phyloP scores from a whole-genome alignment of 2,888 invertebrate genomes.

The Cylloceria caligata region DNA sequence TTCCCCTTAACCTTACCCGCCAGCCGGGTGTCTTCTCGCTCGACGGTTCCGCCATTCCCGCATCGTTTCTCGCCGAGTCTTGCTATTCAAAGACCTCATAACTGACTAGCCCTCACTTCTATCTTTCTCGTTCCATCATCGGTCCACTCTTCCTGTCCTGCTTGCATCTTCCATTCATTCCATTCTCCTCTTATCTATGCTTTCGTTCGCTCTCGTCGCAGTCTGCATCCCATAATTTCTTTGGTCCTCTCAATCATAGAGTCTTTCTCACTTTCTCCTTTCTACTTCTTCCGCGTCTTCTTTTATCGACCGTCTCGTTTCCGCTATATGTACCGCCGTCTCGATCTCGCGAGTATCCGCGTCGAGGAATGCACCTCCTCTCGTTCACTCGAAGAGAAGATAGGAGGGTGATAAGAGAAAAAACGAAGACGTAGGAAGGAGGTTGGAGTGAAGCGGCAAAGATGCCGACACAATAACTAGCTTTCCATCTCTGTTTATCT shows the following conservation, averaged over 20 bases:
- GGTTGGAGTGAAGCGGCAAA: constrained; percentile 37
- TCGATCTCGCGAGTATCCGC: constrained; percentile 25
- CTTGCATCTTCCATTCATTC: neutral
- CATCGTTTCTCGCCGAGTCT: constrained; percentile 37
- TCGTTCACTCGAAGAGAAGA: constrained; percentile 28
- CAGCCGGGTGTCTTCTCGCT: constrained; percentile 11
- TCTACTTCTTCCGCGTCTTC: constrained; percentile 10
- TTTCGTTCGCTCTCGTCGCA: constrained; percentile 32
- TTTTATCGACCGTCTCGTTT: constrained; percentile 24
- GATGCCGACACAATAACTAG: constrained; percentile 47
- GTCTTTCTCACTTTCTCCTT: constrained; percentile 44
- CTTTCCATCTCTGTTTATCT: constrained; percentile 52
- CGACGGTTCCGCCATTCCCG: constrained; percentile 28
- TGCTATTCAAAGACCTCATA: constrained; percentile 75
- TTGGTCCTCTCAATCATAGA: constrained; percentile 52
- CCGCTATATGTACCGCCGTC: neutral
- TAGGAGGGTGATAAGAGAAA: constrained; percentile 24
- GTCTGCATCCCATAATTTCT: constrained; percentile 52
- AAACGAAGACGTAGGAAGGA: constrained; percentile 11
- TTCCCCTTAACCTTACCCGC: constrained; percentile 8
- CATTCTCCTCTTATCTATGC: constrained; percentile 39
- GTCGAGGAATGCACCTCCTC: constrained; percentile 38
- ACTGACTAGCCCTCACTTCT: constrained; percentile 65
- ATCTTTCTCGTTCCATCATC: constrained; percentile 11
- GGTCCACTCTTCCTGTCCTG: constrained; percentile 34